These are phyloP conservation scores for Mus caroli DNA, from an alignment of 2,797 vertebrate genomes.

Conservation along the genomic window DNA sequence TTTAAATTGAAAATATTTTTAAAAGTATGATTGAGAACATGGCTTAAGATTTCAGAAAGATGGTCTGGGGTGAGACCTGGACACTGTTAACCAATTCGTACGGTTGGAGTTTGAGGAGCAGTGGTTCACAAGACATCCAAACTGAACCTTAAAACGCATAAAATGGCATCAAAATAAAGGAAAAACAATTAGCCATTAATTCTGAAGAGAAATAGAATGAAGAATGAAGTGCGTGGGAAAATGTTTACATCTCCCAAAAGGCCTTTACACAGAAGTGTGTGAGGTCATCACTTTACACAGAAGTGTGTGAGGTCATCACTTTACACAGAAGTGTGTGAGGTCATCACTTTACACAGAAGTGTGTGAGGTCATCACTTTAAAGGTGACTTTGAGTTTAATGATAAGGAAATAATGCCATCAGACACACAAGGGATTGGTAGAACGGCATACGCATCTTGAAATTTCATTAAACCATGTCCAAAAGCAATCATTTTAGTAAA, in stretches of 20 bases:
- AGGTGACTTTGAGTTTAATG: conserved; percentile 39
- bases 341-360: not conserved
- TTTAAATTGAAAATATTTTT: not conserved
- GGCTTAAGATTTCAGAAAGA: not conserved
- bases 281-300: too few species aligned
- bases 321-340: not conserved
- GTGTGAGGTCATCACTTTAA: conserved; percentile 46
- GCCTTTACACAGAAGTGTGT: too few species aligned
- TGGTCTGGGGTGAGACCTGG: not conserved
- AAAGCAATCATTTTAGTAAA: conserved; percentile 13
- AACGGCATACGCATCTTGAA: not conserved
- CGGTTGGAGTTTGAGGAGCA: conserved; percentile 30
- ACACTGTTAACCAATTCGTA: not conserved
- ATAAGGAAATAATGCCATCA: conserved; percentile 23
- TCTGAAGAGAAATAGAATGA: conserved; percentile 62
- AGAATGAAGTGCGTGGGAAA: not conserved
- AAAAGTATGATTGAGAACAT: not conserved
- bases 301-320: not conserved
- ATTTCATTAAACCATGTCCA: conserved; percentile 30
- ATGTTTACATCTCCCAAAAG: conserved; percentile 43
- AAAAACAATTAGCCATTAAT: conserved; percentile 18
- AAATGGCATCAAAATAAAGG: conserved; percentile 61
- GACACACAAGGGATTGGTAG: not conserved
- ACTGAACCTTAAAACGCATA: conserved; percentile 45
- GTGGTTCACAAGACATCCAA: not conserved